phyloP scores from a whole-genome alignment of 2,113 vertebrate species.

The Festucalex cinctus region DNA sequence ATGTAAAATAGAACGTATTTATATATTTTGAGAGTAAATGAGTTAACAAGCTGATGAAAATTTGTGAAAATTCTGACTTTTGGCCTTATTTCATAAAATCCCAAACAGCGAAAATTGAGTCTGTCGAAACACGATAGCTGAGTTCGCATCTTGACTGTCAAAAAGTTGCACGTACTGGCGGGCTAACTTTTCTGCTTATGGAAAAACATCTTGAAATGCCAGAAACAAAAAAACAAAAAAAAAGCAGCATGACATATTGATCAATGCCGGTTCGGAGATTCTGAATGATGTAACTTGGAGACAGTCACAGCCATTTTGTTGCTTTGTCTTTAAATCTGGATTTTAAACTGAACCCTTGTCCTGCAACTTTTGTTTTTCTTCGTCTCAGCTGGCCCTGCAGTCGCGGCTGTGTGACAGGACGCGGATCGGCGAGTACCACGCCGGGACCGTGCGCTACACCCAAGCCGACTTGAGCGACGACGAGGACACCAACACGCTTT shows the following conservation, averaged over 20 bases:
- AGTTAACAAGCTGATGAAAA: background rate
- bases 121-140: no score
- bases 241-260: no score
- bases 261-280: background rate
- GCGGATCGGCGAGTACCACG: constrained; percentile 74
- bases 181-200: no score
- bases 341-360: no score
- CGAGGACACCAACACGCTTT: constrained; percentile 72
- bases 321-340: no score
- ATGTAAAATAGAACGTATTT: no score
- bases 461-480: constrained; percentile 67
- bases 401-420: constrained; percentile 75
- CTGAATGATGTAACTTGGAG: background rate
- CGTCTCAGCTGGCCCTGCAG: constrained; percentile 74
- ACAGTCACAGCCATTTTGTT: background rate
- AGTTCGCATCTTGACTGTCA: no score
- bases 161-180: no score
- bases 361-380: background rate
- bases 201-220: no score
- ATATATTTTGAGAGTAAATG: no score
- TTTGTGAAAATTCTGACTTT: background rate
- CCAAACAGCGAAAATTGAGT: background rate
- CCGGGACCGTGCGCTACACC: constrained; percentile 61
- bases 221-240: no score
- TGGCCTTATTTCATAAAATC: background rate